Evolutionary conservation across 1,140 invertebrate genomes (phyloP).

Genomic region (Phthorimaea operculella): DNA sequence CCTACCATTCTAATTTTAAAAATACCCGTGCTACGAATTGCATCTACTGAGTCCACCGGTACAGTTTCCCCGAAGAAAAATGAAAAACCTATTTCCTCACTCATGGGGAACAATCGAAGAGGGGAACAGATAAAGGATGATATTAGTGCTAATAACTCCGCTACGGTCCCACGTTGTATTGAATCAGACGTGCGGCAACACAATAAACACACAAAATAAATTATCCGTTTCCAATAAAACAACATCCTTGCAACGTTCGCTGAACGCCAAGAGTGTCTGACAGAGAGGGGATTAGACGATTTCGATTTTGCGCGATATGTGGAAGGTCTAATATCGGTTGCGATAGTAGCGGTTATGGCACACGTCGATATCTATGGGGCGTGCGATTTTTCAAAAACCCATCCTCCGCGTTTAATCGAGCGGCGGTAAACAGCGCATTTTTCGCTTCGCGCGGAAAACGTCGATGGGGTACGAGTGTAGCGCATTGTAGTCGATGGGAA

Average conservation of each 20-base stretch:
- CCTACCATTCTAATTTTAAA: too few species aligned
- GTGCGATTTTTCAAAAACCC: conserved; percentile 57
- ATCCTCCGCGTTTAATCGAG: conserved; percentile 59
- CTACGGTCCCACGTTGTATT: conserved; percentile 48
- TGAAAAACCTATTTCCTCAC: background rate
- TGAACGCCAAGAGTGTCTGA: conserved; percentile 25
- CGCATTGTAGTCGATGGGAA: conserved; percentile 34
- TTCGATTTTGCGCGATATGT: conserved; percentile 17
- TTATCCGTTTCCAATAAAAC: conserved; percentile 65
- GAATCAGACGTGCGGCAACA: conserved; percentile 42
- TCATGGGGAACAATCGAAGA: background rate
- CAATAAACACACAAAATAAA: conserved; percentile 64
- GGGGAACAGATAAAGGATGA: conserved; percentile 1
- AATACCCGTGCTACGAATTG: too few species aligned
- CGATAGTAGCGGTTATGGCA: conserved; percentile 19
- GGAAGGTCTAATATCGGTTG: conserved; percentile 22
- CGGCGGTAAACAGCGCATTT: conserved; percentile 60
- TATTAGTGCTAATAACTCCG: conserved; percentile 30
- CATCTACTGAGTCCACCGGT: too few species aligned
- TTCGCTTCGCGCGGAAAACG: conserved; percentile 54
- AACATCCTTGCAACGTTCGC: conserved; percentile 39
- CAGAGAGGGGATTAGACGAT: conserved; percentile 5
- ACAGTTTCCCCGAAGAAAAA: too few species aligned
- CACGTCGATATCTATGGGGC: conserved; percentile 36
- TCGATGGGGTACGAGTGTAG: conserved; percentile 33